Evolutionary conservation across 2,888 invertebrate genomes (phyloP).

Genomic region (Belgica antarctica): DNA sequence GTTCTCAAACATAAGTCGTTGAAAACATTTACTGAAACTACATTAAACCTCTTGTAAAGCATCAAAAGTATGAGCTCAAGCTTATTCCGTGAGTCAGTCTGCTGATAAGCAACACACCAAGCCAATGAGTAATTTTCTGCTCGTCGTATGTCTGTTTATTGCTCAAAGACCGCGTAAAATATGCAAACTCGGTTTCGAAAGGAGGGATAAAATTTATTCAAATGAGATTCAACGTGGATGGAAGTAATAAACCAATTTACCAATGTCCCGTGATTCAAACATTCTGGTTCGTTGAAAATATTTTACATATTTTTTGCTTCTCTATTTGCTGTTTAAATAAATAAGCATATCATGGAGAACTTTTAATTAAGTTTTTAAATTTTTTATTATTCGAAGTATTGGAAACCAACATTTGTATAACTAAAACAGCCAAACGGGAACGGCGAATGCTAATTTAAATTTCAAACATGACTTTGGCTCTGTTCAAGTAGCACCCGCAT

Average conservation of each 20-base stretch:
- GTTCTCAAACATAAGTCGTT: too few species aligned
- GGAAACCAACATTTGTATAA: slow-evolving; percentile 22
- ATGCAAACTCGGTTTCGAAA: slow-evolving; percentile 38
- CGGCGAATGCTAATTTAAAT: neutral
- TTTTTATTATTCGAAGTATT: slow-evolving; percentile 14
- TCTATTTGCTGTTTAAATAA: slow-evolving; percentile 37
- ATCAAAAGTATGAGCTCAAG: too few species aligned
- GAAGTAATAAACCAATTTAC: slow-evolving; percentile 37
- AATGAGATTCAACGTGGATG: slow-evolving; percentile 34
- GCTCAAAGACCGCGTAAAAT: slow-evolving; percentile 40
- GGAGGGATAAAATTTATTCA: slow-evolving; percentile 34
- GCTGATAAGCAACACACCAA: slow-evolving; percentile 36
- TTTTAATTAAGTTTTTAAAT: slow-evolving; percentile 42
- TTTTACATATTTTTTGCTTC: slow-evolving; percentile 30
- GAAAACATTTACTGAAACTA: too few species aligned
- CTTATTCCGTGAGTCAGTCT: too few species aligned
- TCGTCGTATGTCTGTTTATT: slow-evolving; percentile 27
- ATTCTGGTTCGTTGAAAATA: neutral
- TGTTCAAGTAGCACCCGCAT: neutral
- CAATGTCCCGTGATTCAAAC: slow-evolving; percentile 9
- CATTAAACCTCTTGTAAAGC: too few species aligned
- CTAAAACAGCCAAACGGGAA: neutral
- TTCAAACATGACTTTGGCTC: too few species aligned
- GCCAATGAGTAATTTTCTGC: slow-evolving; percentile 34
- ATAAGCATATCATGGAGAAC: slow-evolving; percentile 29